Evolutionary conservation across 2,113 vertebrate species (phyloP).

Genomic region (Ictalurus punctatus): DNA sequence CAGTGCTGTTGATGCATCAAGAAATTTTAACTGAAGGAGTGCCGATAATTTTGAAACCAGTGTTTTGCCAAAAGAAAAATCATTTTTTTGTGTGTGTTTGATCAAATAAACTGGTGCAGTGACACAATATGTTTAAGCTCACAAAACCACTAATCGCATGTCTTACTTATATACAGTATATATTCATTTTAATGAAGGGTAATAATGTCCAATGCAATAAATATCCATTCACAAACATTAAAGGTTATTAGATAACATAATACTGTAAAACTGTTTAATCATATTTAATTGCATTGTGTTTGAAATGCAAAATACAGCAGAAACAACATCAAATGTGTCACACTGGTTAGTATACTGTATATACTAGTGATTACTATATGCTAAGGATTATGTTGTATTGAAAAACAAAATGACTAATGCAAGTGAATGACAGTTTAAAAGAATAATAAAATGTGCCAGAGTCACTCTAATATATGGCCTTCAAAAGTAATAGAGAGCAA

Average conservation of each 20-base stretch:
- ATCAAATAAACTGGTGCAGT: not conserved
- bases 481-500: slow-evolving; percentile 1
- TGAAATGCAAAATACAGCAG: not conserved
- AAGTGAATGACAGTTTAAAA: slow-evolving; percentile 5
- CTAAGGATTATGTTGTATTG: not conserved
- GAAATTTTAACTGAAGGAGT: too few species aligned
- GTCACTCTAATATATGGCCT: not conserved
- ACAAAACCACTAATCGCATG: not conserved
- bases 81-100: too few species aligned
- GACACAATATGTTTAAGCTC: not conserved
- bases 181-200: not conserved
- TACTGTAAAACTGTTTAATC: not conserved
- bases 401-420: not conserved
- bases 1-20: too few species aligned
- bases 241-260: not conserved
- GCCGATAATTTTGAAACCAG: too few species aligned
- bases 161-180: not conserved
- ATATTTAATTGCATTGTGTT: not conserved
- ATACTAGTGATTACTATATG: not conserved
- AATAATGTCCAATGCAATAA: not conserved
- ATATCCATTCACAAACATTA: not conserved
- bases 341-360: not conserved
- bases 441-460: not conserved
- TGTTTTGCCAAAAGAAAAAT: too few species aligned
- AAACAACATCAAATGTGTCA: too few species aligned